Evolutionary conservation across 2,797 vertebrate species (phyloP), one percentile per base, ranked within the genome.

Genomic region (Loris lydekkerianus): DNA sequence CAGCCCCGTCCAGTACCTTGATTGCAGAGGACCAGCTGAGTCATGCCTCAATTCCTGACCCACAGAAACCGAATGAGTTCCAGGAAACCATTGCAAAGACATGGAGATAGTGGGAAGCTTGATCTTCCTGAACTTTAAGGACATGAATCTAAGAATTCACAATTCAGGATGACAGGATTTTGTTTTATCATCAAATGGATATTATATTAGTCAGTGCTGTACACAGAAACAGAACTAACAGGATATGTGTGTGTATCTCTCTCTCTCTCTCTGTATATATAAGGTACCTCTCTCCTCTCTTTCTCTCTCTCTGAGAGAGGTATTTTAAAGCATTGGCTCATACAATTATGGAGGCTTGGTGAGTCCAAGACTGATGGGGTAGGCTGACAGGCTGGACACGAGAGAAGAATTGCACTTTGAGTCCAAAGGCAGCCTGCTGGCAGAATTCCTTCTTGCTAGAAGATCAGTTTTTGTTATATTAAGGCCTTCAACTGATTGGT

Each of bases 81-180:
- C n/a, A 75, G 67, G 27, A 92, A 85, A 49, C 34, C 20, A 31
- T 7, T 58, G 56, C 67, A 1, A 70, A 23, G 49, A 89, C 23
- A 46, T 11, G 5, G 37, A 76, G 46, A 17, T 4, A n/a, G 61
- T 65, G 34, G 81, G 46, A 31, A 49, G 40, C 58, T n/a, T 49
- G 60, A 75, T 21, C 72, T 73, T 60, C 40, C 67, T 69, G 11
- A 53, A 69, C 18, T 37, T 3, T 53, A 75, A 80, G 60, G 67
- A 93, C 56, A 93, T 46, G 43, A 37, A 75, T 88, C 58, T 73
- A 75, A 53, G 76, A 40, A 31, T 31, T 84, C 77, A 37, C 34
- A 14, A 31, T 61, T 53, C 46, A 34, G 29, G 27, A 69, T 63
- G 78, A 65, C 29, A 67, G 58, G 27, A 25, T 34, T 87, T 73